phyloP scores from a whole-genome alignment of 1,140 invertebrate genomes.

The Drosophila kikkawai region DNA sequence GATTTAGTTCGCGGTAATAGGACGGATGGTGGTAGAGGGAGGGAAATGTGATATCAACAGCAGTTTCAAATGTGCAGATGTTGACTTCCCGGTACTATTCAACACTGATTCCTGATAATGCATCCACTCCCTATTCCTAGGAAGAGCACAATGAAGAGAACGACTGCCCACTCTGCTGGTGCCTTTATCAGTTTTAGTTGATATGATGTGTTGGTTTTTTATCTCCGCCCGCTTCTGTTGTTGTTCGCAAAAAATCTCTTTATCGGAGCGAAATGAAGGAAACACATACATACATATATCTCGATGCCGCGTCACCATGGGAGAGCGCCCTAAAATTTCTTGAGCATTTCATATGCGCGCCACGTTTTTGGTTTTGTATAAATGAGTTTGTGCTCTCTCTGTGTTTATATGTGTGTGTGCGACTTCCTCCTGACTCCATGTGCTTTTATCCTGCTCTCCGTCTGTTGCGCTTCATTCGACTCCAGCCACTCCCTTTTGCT shows the following conservation, averaged over 20 bases:
- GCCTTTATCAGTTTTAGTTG: constrained; percentile 60
- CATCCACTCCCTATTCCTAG: constrained; percentile 38
- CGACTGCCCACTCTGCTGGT: constrained; percentile 1
- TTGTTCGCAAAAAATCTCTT: constrained; percentile 51
- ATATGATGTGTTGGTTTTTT: constrained; percentile 56
- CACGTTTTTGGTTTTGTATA: constrained; percentile 60
- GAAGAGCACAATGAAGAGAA: constrained; percentile 6
- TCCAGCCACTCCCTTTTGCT: constrained; percentile 64
- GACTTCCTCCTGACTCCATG: constrained; percentile 74
- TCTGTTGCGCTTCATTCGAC: constrained; percentile 51
- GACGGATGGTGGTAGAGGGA: too few relatives aligned
- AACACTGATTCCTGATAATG: constrained; percentile 44
- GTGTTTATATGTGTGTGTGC: constrained; percentile 26
- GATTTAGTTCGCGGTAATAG: constrained; percentile 7
- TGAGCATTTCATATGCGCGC: constrained; percentile 65
- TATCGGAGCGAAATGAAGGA: constrained; percentile 49
- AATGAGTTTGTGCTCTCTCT: constrained; percentile 8
- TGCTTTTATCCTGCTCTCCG: constrained; percentile 57
- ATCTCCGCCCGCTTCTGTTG: constrained; percentile 38
- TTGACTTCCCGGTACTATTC: not conserved
- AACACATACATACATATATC: constrained; percentile 53
- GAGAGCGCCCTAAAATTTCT: constrained; percentile 43
- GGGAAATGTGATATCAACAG: constrained; percentile 36
- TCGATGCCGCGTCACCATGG: constrained; percentile 70
- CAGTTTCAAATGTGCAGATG: constrained; percentile 4